Percentiles rank a stretch among this genome's conserved stretches.
phyloP scores from a whole-genome alignment of 2,888 invertebrate genomes.

The Smittia aterrima region DNA sequence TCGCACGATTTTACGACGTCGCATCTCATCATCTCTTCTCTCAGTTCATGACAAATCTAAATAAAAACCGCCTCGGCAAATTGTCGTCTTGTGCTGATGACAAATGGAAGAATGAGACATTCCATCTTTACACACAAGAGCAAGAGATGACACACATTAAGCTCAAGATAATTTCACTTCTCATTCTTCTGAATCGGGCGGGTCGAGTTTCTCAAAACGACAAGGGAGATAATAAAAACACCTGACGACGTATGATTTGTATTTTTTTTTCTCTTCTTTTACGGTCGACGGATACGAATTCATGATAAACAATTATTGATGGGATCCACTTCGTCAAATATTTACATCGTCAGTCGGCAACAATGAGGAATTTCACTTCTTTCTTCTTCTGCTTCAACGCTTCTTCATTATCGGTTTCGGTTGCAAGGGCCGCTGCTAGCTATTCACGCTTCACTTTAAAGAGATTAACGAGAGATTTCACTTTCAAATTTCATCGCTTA shows the following conservation, averaged over 20 bases:
- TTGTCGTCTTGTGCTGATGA: not conserved
- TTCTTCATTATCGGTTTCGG: not conserved
- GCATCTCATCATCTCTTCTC: not conserved
- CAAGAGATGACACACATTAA: constrained; percentile 22
- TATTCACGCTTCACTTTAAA: not conserved
- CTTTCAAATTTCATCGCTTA: not conserved
- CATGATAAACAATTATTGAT: constrained; percentile 8
- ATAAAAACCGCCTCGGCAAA: constrained; percentile 23
- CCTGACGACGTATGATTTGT: not conserved
- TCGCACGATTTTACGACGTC: not conserved
- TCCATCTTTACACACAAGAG: not conserved
- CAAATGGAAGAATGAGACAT: constrained; percentile 5
- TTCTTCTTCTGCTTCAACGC: not conserved
- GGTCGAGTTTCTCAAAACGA: not conserved
- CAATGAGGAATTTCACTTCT: not conserved
- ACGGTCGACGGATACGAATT: not conserved
- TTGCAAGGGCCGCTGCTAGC: not conserved
- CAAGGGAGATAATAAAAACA: not conserved
- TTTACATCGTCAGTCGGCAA: not conserved
- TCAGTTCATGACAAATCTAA: constrained; percentile 9
- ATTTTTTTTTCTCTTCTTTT: not conserved
- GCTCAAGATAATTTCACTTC: constrained; percentile 16
- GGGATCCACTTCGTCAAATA: not conserved
- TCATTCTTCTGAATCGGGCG: not conserved
- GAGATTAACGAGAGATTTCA: not conserved